phyloP scores from a whole-genome alignment of 30 jellyfish, hydroid and myxozoan species.

The Chironex yamaguchii region DNA sequence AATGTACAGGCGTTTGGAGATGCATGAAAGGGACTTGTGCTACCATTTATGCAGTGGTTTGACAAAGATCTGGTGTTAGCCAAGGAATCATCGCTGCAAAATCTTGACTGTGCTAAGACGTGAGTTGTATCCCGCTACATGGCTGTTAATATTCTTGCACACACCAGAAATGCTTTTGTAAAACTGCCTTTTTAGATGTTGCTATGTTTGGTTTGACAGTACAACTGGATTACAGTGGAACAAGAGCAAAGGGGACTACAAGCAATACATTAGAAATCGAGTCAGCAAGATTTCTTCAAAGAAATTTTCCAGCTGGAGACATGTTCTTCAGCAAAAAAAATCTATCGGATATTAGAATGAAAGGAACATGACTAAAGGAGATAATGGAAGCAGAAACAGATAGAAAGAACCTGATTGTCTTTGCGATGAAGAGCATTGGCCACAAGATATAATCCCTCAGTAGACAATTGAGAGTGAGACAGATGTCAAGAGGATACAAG shows the following conservation, averaged over 20 bases:
- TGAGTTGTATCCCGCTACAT: slow-evolving; percentile 63
- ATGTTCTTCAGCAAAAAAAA: background rate
- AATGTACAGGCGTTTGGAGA: slow-evolving; percentile 77
- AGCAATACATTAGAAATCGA: background rate
- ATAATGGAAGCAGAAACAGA: background rate
- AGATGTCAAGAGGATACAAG: too few relatives aligned
- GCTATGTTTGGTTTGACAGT: slow-evolving; percentile 71
- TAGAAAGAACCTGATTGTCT: background rate
- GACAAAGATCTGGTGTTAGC: slow-evolving; percentile 36
- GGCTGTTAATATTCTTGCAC: slow-evolving; percentile 59
- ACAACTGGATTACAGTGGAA: slow-evolving; percentile 68
- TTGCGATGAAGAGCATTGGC: background rate
- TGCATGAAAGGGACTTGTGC: slow-evolving; percentile 83
- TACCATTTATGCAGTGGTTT: slow-evolving; percentile 65
- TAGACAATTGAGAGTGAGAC: too few relatives aligned
- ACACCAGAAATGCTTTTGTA: slow-evolving; percentile 13
- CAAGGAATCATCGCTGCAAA: slow-evolving; percentile 71
- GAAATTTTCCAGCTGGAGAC: background rate
- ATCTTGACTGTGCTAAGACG: slow-evolving; percentile 63
- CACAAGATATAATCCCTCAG: background rate
- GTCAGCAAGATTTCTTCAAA: background rate
- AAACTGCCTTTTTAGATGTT: background rate
- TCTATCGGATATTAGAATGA: background rate
- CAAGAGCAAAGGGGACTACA: slow-evolving; percentile 35
- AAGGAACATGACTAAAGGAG: background rate